Base-by-base conservation (phyloP, 2,888 invertebrate genomes). In the Scaptodrosophila latifasciaeformis region DNA sequence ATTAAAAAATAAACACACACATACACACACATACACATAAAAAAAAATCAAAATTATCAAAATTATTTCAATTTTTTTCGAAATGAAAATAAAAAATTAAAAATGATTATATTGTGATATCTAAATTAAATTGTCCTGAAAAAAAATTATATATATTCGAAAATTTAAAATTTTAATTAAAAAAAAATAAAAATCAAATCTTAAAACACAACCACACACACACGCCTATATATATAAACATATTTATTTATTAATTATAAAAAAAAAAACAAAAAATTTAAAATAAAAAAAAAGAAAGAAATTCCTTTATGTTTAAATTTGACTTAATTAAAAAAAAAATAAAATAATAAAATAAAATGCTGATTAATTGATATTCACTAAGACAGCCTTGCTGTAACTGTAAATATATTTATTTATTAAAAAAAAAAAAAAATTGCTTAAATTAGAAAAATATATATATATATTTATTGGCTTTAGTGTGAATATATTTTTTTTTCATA, bases 101-200 rank as follows among this genome's bases (percentile, higher is more conserved):
- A 64, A 58, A 71, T 74, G 67, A 68, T 70, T 71, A 68, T 68
- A 71, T 70, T 71, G 71, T 71, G 71, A 71, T 71, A 71, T 71
- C 70, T 71, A 71, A 71, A 71, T 71, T 70, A 62, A 65, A 65
- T 59, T 62, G 39, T 65, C 68, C 54, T 70, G 30, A 34, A 52
- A 64, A 34, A 30, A 34, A 34, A 21, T 21, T 13, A 2, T 44
- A 44, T 52, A 42, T 49, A 15, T 27, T 27, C 7, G 13, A 50
- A 7, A 13, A 27, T n/a, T 1, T 27, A 42, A 37, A 17, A 15
- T 48, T 31, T 15, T 30, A 48, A 50, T 40, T 13, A 42, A 49
- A 48, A 37, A 55, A 48, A 35, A 58, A 59, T 12, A 54, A 46
- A 43, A 54, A 54, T 17, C 19, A 47, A 35, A 39, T 46, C 57